Evolutionary conservation across 2,888 invertebrate genomes (phyloP).

Genomic region (Acrobasis suavella): DNA sequence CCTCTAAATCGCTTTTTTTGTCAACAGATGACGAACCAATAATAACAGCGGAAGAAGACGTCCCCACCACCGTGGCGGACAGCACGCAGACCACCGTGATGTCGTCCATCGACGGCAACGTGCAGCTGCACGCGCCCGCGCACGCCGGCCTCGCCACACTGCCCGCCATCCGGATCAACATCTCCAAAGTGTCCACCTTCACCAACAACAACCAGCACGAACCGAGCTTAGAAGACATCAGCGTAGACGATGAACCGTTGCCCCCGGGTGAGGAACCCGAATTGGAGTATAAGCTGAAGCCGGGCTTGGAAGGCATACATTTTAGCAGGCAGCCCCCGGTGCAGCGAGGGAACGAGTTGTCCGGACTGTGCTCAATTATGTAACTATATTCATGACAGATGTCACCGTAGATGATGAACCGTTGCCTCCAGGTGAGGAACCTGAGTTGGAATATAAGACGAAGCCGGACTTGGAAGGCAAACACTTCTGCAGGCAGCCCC

Average conservation of each 20-base stretch:
- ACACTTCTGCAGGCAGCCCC: too few species aligned
- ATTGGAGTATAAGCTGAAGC: constrained; percentile 83
- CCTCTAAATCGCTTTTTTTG: too few species aligned
- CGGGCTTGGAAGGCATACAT: constrained; percentile 83
- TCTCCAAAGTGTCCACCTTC: constrained; percentile 83
- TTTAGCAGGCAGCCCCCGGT: constrained; percentile 88
- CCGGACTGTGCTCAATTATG: constrained; percentile 94
- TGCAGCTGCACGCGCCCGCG: constrained; percentile 83
- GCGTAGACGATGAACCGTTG: constrained; percentile 76
- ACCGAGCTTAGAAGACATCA: constrained; percentile 55
- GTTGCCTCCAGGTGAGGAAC: too few species aligned
- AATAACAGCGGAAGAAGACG: constrained; percentile 73
- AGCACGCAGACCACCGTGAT: constrained; percentile 81
- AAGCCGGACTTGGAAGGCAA: too few species aligned
- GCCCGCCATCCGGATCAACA: constrained; percentile 91
- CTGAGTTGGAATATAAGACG: too few species aligned
- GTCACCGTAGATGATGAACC: too few species aligned
- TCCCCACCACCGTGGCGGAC: constrained; percentile 62
- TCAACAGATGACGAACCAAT: constrained; percentile 76
- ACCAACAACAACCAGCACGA: constrained; percentile 43
- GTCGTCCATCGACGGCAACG: constrained; percentile 90
- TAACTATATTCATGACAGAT: constrained; percentile 55
- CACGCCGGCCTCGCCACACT: constrained; percentile 61
- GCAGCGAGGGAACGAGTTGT: constrained; percentile 89
- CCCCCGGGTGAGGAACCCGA: constrained; percentile 83